phyloP scores from a whole-genome alignment of 2,888 invertebrate species.

The Lasioglossum calceatum region DNA sequence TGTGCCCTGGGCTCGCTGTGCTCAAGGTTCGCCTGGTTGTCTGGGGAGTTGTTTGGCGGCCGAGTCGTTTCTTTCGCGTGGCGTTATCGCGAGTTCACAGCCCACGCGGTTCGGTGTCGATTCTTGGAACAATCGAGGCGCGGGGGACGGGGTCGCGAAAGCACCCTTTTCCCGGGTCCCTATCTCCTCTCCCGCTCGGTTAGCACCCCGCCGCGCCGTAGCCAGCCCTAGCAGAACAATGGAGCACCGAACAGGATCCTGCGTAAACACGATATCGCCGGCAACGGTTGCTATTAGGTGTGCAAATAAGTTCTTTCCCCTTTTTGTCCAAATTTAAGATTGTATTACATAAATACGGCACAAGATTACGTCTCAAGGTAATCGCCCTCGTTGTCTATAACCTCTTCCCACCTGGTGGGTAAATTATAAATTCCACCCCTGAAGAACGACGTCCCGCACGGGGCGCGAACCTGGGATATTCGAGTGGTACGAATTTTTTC shows the following conservation, averaged over 20 bases:
- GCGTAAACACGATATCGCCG: conserved; percentile 63
- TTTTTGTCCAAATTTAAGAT: too few species aligned
- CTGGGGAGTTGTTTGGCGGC: not conserved
- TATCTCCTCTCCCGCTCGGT: not conserved
- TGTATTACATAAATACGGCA: too few species aligned
- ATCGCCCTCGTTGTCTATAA: too few species aligned
- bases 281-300: not conserved
- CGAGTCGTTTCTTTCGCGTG: not conserved
- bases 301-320: too few species aligned
- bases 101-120: conserved; percentile 71
- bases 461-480: too few species aligned
- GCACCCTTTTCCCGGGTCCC: conserved; percentile 36
- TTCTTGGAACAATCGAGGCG: conserved; percentile 1
- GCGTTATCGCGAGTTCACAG: conserved; percentile 64
- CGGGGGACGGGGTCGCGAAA: conserved; percentile 35
- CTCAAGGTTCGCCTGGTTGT: too few species aligned
- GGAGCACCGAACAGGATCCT: conserved; percentile 42
- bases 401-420: too few species aligned
- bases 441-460: too few species aligned
- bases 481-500: too few species aligned
- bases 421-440: too few species aligned
- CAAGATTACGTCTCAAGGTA: too few species aligned
- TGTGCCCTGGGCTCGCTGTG: too few species aligned
- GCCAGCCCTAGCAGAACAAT: not conserved
- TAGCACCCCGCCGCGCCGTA: not conserved